A percentile compares a stretch with the other conserved stretches of the same genome.
These are phyloP conservation scores for Chrysopilus asiliformis DNA, from an alignment of 2,888 invertebrate species.

Conservation along the genomic window DNA sequence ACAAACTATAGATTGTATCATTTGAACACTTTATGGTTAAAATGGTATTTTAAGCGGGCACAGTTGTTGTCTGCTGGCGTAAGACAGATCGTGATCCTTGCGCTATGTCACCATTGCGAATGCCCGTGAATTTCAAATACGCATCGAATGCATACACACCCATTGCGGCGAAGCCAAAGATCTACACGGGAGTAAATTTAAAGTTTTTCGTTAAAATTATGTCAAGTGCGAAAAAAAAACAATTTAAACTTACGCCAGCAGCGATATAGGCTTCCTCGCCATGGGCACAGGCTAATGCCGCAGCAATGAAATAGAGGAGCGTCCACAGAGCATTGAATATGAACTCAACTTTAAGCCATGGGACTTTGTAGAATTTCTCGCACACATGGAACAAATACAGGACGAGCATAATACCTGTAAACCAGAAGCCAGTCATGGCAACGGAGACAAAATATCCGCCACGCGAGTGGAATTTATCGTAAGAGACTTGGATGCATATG, in stretches of 20 bases:
- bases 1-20: no score
- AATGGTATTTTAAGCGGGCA: no score
- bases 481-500: constrained; percentile 60
- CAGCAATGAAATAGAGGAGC: constrained; percentile 60
- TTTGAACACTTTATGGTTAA: no score
- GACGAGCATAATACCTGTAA: constrained; percentile 61
- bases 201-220: no score
- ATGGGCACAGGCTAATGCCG: constrained; percentile 49
- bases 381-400: constrained; percentile 76
- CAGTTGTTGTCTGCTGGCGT: constrained; percentile 17
- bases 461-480: constrained; percentile 39
- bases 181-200: no score
- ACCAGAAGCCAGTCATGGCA: constrained; percentile 74
- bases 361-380: constrained; percentile 71
- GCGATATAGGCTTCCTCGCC: constrained; percentile 47
- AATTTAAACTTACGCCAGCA: constrained; percentile 46
- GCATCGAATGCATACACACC: constrained; percentile 65
- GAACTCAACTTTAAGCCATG: constrained; percentile 76
- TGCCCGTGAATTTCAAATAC: constrained; percentile 59
- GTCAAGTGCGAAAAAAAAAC: no score
- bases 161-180: constrained; percentile 77
- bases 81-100: constrained; percentile 41
- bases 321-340: constrained; percentile 61
- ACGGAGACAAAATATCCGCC: constrained; percentile 66
- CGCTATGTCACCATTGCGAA: constrained; percentile 53